Evolutionary conservation across 2,888 invertebrate genomes (phyloP), one percentile per base, ranked within the genome.

Genomic region (Dolomedes plantarius): DNA sequence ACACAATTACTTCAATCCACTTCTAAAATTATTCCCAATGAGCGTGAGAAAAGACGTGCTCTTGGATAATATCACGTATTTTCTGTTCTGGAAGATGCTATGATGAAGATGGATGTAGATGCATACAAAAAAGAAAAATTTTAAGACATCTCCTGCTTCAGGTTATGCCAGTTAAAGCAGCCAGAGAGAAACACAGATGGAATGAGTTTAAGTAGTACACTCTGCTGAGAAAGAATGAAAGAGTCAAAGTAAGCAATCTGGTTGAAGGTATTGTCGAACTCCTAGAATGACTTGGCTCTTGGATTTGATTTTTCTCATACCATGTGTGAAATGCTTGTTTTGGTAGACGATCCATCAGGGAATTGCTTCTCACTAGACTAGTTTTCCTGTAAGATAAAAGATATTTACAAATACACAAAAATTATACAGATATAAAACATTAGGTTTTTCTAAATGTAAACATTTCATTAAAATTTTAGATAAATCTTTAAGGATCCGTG

Each of bases 291-390:
- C 56, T 29, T 19, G 68, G 68, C n/a, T 75, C 68, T 5, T 36
- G 68, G 23, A 56, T 39, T 9, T 81, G 79, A 19, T 71, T 72
- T 31, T 79, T 72, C 36, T 79, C 69, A 19, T 65, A 62, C 81
- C 68, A 74, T 6, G 50, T 74, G 13, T 74, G 81, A 36, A 62
- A 75, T 29, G 81, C 81, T 62, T 74, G 81, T 28, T 81, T 68
- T 9, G 81, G 81, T 13, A 19, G 68, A 29, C 6, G 19, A 0
- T 73, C 67, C 23, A 32, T 28, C 1, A 39, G 13, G 0, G 69
- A 19, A n/a, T 68, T 16, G 7, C 32, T 67, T 16, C 56, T 29
- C 2, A 46, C 28, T 3, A 16, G 67, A 31, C 16, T 69, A 5
- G 19, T 32, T 56, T 68, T 77, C 68, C 77, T 77, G 39, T 6